phyloP scores from a whole-genome alignment of 2,888 invertebrate genomes.

The Agapetus fuscipes region DNA sequence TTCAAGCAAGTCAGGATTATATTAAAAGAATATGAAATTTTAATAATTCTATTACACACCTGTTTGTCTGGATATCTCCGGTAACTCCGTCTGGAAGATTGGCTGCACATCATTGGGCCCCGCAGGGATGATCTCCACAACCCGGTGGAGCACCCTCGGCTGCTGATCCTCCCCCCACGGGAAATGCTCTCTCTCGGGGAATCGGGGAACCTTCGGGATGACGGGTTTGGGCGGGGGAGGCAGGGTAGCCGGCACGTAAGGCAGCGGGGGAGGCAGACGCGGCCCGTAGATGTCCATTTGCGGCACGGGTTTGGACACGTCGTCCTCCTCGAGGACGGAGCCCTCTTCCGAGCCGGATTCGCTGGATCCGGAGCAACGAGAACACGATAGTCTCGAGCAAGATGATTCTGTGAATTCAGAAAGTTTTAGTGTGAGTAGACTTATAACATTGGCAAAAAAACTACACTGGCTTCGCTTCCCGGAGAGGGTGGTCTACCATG shows the following conservation, averaged over 20 bases:
- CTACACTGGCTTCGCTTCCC: too few species aligned
- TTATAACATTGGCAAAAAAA: too few species aligned
- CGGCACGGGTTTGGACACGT: too few species aligned
- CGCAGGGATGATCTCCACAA: slow-evolving; percentile 27
- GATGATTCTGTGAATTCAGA: slow-evolving; percentile 56
- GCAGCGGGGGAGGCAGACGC: slow-evolving; percentile 31
- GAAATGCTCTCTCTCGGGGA: slow-evolving; percentile 37
- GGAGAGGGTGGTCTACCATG: too few species aligned
- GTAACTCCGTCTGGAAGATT: background rate
- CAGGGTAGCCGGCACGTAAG: slow-evolving; percentile 22
- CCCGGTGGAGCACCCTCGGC: slow-evolving; percentile 23
- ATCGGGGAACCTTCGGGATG: too few species aligned
- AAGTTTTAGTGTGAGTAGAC: too few species aligned
- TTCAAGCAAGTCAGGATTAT: too few species aligned
- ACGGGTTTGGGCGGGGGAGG: slow-evolving; percentile 24
- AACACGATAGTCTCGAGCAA: slow-evolving; percentile 63
- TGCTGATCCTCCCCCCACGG: slow-evolving; percentile 30
- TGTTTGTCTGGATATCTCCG: background rate
- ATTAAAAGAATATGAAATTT: too few species aligned
- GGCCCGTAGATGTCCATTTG: slow-evolving; percentile 29
- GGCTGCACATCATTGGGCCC: background rate
- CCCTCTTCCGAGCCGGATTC: slow-evolving; percentile 32
- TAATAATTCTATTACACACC: too few species aligned
- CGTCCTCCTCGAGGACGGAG: slow-evolving; percentile 28
- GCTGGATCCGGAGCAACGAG: slow-evolving; percentile 46